These are phyloP conservation scores for Notothenia coriiceps DNA, from an alignment of 2,113 vertebrate genomes.

Conservation along the genomic window DNA sequence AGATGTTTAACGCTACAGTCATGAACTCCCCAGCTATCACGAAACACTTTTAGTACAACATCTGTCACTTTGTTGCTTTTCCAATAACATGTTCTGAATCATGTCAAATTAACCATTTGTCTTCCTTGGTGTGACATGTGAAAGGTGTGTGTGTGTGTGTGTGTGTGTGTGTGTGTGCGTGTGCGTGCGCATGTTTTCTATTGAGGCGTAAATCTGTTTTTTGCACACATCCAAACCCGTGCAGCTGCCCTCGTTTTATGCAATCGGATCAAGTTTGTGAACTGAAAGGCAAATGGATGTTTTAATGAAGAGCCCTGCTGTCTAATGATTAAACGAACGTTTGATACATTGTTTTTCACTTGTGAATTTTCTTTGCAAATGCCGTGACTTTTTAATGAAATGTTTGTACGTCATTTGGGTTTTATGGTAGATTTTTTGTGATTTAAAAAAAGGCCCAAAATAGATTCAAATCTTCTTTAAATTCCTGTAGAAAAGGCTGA, in stretches of 20 bases:
- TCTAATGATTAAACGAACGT: conserved; percentile 67
- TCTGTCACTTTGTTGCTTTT: neutral
- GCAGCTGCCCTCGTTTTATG: conserved; percentile 50
- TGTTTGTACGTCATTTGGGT: no score
- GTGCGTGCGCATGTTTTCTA: conserved; percentile 44
- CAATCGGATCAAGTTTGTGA: conserved; percentile 44
- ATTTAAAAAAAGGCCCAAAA: no score
- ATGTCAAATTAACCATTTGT: no score
- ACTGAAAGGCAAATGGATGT: conserved; percentile 55
- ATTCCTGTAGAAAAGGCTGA: neutral
- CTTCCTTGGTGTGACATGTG: conserved; percentile 23
- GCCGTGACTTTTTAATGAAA: neutral
- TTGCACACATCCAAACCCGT: conserved; percentile 8
- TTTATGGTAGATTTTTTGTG: no score
- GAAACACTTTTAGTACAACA: neutral
- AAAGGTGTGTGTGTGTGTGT: conserved; percentile 15
- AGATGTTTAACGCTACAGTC: neutral
- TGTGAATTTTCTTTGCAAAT: conserved; percentile 6
- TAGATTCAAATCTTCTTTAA: neutral
- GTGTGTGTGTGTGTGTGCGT: conserved; percentile 4
- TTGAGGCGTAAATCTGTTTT: conserved; percentile 25
- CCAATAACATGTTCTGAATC: neutral
- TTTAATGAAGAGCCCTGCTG: conserved; percentile 53
- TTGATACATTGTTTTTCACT: conserved; percentile 43
- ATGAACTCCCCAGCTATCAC: neutral